Conservation (phyloP, 2,888 invertebrate genomes). For the Hemaris fuciformis region DNA sequence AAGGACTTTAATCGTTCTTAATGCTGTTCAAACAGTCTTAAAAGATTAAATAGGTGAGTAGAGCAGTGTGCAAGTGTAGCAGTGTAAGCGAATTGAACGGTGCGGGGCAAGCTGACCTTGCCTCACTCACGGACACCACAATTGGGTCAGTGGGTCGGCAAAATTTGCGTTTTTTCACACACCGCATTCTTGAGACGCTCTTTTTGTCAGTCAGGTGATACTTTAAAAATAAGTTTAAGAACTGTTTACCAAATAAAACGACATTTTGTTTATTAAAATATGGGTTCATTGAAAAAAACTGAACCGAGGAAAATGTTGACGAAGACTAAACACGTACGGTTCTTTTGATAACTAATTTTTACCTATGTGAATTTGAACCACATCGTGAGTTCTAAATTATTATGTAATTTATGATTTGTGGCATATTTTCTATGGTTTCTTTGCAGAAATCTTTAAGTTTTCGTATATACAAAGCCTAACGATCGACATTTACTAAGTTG, state of each 20-base stretch:
- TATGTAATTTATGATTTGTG: too few species aligned
- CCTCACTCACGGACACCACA: constrained; percentile 61
- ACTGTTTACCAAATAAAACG: too few species aligned
- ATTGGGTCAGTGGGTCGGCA: constrained; percentile 67
- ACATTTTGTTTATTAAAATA: background rate
- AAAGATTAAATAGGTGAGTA: background rate
- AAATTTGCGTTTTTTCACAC: constrained; percentile 48
- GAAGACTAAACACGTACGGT: too few species aligned
- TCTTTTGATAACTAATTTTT: too few species aligned
- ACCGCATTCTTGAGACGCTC: constrained; percentile 19
- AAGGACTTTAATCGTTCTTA: background rate
- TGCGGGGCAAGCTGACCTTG: constrained; percentile 61
- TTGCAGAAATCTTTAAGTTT: too few species aligned
- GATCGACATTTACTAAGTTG: background rate
- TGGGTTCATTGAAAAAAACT: too few species aligned
- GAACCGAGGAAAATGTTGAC: too few species aligned
- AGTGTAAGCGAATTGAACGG: constrained; percentile 6
- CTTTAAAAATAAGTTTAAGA: background rate
- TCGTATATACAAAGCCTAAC: background rate
- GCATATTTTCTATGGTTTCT: too few species aligned
- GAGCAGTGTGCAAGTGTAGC: background rate
- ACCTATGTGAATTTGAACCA: too few species aligned
- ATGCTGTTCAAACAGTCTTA: background rate
- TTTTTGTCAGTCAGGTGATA: constrained; percentile 15
- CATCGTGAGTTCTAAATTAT: too few species aligned